Evolutionary conservation across 2,113 vertebrate species (phyloP), one percentile per base, ranked within the genome.

Genomic region (Oncorhynchus keta): DNA sequence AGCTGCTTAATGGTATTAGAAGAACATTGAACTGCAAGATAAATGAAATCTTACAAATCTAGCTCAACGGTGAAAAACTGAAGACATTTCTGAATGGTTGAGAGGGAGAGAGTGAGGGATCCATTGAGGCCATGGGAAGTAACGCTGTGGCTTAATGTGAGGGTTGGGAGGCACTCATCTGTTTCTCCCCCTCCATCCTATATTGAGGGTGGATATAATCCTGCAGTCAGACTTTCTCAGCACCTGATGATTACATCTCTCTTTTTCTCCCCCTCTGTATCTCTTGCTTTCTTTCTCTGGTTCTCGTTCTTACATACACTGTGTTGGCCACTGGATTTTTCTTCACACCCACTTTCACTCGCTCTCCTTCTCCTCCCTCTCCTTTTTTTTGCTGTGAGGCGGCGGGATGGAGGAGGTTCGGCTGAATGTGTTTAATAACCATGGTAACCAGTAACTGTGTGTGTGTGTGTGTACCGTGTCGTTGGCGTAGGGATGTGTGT

Each of bases 401-500:
- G 67, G 51, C 14, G 16, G 51, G 79, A 74, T 76, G 76, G 74
- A 39, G 70, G 70, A 20, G 70, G 32, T 83, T 81, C 39, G 64
- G 74, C 45, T 69, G 8, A 79, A 71, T 12, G 72, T 83, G 81
- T 86, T 86, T 77, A 85, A 86, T 81, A 87, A 81, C 90, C 88
- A 86, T 87, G 81, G 85, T 83, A 90, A 92, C 90, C 78, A 83
- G 83, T 76, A 80, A 83, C 73, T 72, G 72, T 45, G 35, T 75
- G 2, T 28, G 26, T 26, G 26, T 28, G 35, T 75, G 48, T 14
- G 76, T 80, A 83, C 73, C 65, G 72, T 30, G 45, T n/a, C 18
- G n/a, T 22, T 39, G 20, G 45, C 22, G 32, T 75, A 4, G 7
- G 48, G 8, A 32, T 86, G 76, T 77, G 6, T 61, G 67, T 55